Conservation (phyloP, 1,140 invertebrate genomes). For the Drosophila pruinosa region DNA sequence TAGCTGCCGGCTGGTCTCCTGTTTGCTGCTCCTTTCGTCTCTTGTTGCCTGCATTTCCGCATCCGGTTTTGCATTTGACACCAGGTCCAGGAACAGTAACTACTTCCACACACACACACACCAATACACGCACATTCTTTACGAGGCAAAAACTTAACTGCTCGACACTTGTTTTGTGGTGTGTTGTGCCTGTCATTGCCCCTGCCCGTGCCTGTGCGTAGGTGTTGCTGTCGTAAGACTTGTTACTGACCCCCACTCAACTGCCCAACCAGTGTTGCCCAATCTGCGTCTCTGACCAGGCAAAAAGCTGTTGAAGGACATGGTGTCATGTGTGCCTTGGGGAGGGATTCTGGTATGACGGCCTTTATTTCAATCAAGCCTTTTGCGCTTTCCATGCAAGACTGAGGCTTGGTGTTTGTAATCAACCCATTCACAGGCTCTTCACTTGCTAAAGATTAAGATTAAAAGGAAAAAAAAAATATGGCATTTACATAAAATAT, state of each 20-base stretch:
- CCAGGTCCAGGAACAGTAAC: slow-evolving; percentile 52
- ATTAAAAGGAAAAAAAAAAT: background rate
- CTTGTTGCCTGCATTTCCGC: slow-evolving; percentile 69
- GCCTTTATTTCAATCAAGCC: slow-evolving; percentile 58
- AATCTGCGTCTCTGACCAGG: slow-evolving; percentile 47
- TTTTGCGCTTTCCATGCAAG: slow-evolving; percentile 13
- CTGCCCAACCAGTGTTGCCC: slow-evolving; percentile 4
- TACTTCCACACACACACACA: slow-evolving; percentile 5
- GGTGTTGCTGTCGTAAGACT: slow-evolving; percentile 54
- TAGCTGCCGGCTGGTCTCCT: slow-evolving; percentile 39
- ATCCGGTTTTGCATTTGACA: slow-evolving; percentile 80
- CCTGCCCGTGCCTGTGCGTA: background rate
- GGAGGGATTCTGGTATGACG: background rate
- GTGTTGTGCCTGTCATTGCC: slow-evolving; percentile 38
- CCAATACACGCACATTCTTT: slow-evolving; percentile 18
- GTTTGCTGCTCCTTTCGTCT: slow-evolving; percentile 17
- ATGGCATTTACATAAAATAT: too few species aligned
- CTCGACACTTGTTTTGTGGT: slow-evolving; percentile 77
- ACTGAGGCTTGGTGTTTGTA: slow-evolving; percentile 4
- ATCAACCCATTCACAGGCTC: background rate
- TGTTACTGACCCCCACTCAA: slow-evolving; percentile 44
- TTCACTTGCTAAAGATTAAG: background rate
- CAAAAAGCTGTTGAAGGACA: slow-evolving; percentile 70
- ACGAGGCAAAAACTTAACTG: slow-evolving; percentile 71
- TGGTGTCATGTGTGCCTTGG: slow-evolving; percentile 59